Conservation (phyloP, 2,797 vertebrate species). For the Cyprinodon diabolis region DNA sequence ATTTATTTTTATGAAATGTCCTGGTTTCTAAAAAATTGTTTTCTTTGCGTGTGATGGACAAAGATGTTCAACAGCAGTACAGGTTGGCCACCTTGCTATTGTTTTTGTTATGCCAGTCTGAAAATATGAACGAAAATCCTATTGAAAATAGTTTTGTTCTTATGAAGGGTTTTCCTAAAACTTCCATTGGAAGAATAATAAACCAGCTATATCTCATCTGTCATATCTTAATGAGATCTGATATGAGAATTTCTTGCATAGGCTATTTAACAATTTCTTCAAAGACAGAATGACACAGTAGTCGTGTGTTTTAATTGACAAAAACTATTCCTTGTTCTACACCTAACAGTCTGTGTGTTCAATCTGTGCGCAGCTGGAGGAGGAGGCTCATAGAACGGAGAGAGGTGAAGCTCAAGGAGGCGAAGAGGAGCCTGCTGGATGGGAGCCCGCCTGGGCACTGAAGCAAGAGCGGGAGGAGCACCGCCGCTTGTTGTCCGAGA, state of each 20-base stretch:
- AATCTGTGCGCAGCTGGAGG: slow-evolving; percentile 56
- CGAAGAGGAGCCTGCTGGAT: slow-evolving; percentile 26
- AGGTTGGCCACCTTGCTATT: too few species aligned
- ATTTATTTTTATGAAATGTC: too few species aligned
- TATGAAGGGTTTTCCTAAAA: not conserved
- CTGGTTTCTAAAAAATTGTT: too few species aligned
- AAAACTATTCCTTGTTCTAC: not conserved
- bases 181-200: not conserved
- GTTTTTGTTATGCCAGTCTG: too few species aligned
- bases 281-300: too few species aligned
- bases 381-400: slow-evolving; percentile 26
- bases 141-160: not conserved
- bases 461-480: slow-evolving; percentile 87
- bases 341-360: not conserved
- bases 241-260: not conserved
- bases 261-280: not conserved
- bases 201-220: not conserved
- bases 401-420: slow-evolving; percentile 60
- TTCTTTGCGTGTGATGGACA: too few species aligned
- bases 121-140: not conserved
- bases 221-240: not conserved
- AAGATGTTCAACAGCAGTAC: too few species aligned
- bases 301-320: not conserved
- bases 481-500: slow-evolving; percentile 89
- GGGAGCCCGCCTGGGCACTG: slow-evolving; percentile 40